Evolutionary conservation across 1,140 invertebrate species (phyloP).

Genomic region (Holcopasites calliopsidis): DNA sequence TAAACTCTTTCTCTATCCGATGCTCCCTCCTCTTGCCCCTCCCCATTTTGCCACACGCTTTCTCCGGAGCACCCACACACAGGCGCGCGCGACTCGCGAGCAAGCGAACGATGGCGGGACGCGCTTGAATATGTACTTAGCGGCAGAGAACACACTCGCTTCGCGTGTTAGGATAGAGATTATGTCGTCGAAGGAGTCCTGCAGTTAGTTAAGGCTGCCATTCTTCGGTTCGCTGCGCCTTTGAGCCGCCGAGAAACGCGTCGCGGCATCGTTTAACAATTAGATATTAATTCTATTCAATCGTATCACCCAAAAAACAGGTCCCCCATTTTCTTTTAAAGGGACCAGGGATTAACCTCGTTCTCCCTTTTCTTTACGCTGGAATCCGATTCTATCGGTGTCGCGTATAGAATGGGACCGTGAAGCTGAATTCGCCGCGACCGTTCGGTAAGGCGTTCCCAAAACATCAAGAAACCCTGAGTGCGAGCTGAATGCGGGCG

Average conservation of each 20-base stretch:
- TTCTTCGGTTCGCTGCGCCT: conserved; percentile 56
- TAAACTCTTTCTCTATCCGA: conserved; percentile 25
- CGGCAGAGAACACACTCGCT: conserved; percentile 66
- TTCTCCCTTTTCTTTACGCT: conserved; percentile 33
- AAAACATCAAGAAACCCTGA: conserved; percentile 23
- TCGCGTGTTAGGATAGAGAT: conserved; percentile 68
- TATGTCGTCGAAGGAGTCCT: conserved; percentile 70
- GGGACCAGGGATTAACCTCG: conserved; percentile 61
- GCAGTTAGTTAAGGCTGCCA: conserved; percentile 71
- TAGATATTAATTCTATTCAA: conserved; percentile 70
- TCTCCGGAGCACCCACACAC: neutral
- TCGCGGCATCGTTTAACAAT: conserved; percentile 53
- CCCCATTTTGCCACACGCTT: neutral
- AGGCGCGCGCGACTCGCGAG: conserved; percentile 3
- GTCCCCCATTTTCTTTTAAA: conserved; percentile 5
- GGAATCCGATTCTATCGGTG: conserved; percentile 31
- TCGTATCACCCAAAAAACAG: conserved; percentile 10
- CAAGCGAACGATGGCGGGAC: conserved; percentile 19
- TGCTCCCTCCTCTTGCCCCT: neutral
- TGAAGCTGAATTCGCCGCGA: conserved; percentile 59
- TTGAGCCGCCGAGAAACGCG: conserved; percentile 51
- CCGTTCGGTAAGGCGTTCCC: conserved; percentile 19
- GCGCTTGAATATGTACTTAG: conserved; percentile 69
- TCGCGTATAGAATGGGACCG: neutral
- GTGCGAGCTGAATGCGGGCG: neutral